Evolutionary conservation across 2,797 vertebrate species (phyloP).

Genomic region (Aldrovandia affinis): DNA sequence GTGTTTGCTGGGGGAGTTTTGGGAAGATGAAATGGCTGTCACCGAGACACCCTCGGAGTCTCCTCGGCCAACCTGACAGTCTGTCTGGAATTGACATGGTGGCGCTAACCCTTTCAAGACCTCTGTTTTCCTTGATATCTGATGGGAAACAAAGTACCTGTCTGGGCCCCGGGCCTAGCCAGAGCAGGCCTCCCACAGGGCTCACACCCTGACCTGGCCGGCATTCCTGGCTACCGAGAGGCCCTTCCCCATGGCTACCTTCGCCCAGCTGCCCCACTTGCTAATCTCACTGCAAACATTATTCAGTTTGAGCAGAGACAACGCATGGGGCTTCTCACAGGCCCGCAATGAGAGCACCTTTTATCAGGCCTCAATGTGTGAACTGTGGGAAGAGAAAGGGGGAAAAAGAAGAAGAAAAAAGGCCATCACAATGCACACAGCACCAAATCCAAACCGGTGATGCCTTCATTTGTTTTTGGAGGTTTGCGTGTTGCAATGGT

Average conservation of each 20-base stretch:
- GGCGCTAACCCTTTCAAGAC: slow-evolving; percentile 65
- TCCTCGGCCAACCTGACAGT: slow-evolving; percentile 61
- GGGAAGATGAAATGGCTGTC: slow-evolving; percentile 32
- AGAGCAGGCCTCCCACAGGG: slow-evolving; percentile 55
- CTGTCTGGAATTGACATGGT: slow-evolving; percentile 63
- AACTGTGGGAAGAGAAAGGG: slow-evolving; percentile 36
- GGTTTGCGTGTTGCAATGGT: background rate
- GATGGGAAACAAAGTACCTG: slow-evolving; percentile 74
- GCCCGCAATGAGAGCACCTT: slow-evolving; percentile 10
- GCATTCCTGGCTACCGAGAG: slow-evolving; percentile 68
- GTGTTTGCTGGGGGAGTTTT: slow-evolving; percentile 3
- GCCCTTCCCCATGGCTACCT: slow-evolving; percentile 77
- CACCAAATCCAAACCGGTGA: background rate
- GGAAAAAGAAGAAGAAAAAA: background rate
- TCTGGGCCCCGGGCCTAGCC: slow-evolving; percentile 52
- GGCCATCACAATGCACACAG: background rate
- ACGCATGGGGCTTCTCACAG: slow-evolving; percentile 52
- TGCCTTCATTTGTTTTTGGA: background rate
- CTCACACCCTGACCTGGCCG: slow-evolving; percentile 65
- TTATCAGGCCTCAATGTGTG: slow-evolving; percentile 16
- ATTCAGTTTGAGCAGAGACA: slow-evolving; percentile 83
- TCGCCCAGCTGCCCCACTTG: slow-evolving; percentile 72
- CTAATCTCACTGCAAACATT: slow-evolving; percentile 90
- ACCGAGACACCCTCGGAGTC: background rate
- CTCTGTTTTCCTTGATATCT: slow-evolving; percentile 61